A percentile compares a stretch with the other conserved stretches of the same genome.
These are phyloP conservation scores for Seriola aureovittata DNA, from an alignment of 2,113 vertebrate genomes.

Conservation along the genomic window DNA sequence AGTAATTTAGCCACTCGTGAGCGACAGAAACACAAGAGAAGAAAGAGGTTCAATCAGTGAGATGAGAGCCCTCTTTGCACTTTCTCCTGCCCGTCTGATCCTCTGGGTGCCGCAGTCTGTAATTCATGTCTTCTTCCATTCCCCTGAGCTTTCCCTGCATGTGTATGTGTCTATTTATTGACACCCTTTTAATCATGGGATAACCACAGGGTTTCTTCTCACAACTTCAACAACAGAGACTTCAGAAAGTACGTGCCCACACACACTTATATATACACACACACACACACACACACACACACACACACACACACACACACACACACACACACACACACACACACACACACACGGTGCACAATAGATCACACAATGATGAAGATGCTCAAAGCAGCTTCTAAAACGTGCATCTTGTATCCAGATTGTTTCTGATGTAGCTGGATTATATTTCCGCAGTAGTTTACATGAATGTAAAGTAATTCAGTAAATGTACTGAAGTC, in stretches of 20 bases:
- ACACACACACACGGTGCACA: background rate
- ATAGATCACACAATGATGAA: conserved; percentile 31
- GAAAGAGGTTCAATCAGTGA: conserved; percentile 42
- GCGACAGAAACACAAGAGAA: conserved; percentile 24
- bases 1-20: conserved; percentile 38
- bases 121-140: conserved; percentile 59
- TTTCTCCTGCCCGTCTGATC: conserved; percentile 63
- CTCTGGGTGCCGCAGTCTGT: conserved; percentile 44
- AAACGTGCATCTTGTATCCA: conserved; percentile 44
- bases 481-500: background rate
- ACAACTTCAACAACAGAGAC: conserved; percentile 27
- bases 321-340: conserved; percentile 37
- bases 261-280: conserved; percentile 32
- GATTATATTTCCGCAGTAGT: conserved; percentile 8
- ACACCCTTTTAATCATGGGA: conserved; percentile 67
- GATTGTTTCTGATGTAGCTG: conserved; percentile 32
- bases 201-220: conserved; percentile 60
- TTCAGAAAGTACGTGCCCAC: conserved; percentile 49
- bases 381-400: conserved; percentile 13
- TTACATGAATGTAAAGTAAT: conserved; percentile 17
- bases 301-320: conserved; percentile 34
- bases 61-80: conserved; percentile 53
- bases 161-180: conserved; percentile 42
- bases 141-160: conserved; percentile 42
- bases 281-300: conserved; percentile 39